Evolutionary conservation across 2,888 invertebrate species (phyloP), one percentile per base, ranked within the genome.

Genomic region (Diabrotica balteata): DNA sequence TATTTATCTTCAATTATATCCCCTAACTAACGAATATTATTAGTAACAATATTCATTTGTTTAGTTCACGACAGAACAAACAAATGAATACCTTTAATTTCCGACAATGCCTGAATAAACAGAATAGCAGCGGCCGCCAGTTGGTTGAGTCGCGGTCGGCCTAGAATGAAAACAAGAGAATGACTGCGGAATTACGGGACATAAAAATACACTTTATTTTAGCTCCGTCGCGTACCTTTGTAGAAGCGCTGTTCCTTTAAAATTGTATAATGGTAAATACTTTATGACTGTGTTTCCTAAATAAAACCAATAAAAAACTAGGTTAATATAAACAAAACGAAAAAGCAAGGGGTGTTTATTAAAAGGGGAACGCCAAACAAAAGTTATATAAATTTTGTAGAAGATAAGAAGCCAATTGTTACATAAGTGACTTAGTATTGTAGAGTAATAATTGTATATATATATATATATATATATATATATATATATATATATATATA

Each of bases 11-110:
- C 45, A 66, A 55, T 66, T 54, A 55, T 44, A 32, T 51, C 45
- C 10, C 10, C 46, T 50, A 57, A 52, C 43, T 22, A 63, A 57
- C 67, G 59, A 63, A 53, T 59, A 63, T 54, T 63, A 67, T 67
- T 67, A 58, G 58, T 47, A 59, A 63, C 63, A 63, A 59, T 63
- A 60, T 59, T 22, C 53, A 63, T 59, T 67, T 61, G 66, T 61
- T 61, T 50, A 59, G 59, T 62, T 53, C 47, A 59, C 22, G 50
- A 57, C 50, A 63, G 44, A 57, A 63, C 63, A 63, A 57, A 57
- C 63, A 63, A 63, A 57, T 50, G 63, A 63, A 63, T 63, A 63
- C 63, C 63, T 63, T 63, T 45, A 63, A 63, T 63, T 63, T 63
- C 63, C 55, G 57, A 57, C 57, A 63, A 50, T 44, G 63, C 63